Evolutionary conservation across 2,888 invertebrate species (phyloP), one percentile per base, ranked within the genome.

Genomic region (Acanthosepion esculentum): DNA sequence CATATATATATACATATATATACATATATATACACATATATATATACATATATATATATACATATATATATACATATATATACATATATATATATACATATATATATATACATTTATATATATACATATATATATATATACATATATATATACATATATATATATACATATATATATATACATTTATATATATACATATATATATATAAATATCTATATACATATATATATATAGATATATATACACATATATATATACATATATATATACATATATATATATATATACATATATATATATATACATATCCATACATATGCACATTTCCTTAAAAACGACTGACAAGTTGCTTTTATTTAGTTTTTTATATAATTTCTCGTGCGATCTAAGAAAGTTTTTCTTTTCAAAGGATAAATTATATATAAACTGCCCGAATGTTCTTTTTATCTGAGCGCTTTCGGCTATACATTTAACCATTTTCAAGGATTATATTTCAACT

Each of bases 121-220:
- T 33, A 91, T 20, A 91, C 33, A 91, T 20, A 91, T 91, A 91
- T 20, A 91, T 91, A 91, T 20, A 91, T 91, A 91, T 20, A 23
- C 33, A 91, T 91, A 91, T 91, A 91, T 91, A 33, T 91, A 91
- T 91, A 91, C 33, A 91, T 33, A 91, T 91, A 91, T 33, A 33
- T 33, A 91, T 91, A 91, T 91, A 91, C 20, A 91, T 91, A 91
- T 33, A 91, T 33, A 91, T 33, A 91, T 33, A 91, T 33, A 91
- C 26, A 91, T 91, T 15, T 91, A 91, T 91, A 91, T 91, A 91
- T 91, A 91, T 91, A 91, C 20, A 91, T 91, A 91, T 91, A 33
- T 91, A 91, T 91, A 91, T 91, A 91, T 91, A 91, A 15, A 91
- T 8, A 91, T 8, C 8, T 91, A 15, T 91, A 91, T 91, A 91